Percentiles rank a stretch among this genome's conserved stretches.
Conservation (phyloP, 1,140 invertebrate species). For the Cepaea nemoralis region DNA sequence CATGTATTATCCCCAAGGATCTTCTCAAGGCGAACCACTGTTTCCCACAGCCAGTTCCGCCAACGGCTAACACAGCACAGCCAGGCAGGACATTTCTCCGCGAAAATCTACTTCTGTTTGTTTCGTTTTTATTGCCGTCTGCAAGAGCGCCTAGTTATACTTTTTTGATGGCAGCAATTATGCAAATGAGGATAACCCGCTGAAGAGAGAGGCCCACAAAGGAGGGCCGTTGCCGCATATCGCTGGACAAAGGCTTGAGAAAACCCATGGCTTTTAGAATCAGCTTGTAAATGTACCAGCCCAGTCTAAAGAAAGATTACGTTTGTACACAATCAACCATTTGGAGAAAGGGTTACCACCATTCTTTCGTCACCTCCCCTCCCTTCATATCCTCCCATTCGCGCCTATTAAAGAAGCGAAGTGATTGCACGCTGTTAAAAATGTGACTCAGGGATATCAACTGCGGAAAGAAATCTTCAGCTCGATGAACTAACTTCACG, state of each 20-base stretch:
- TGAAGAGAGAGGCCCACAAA: conserved; percentile 9
- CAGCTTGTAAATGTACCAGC: conserved; percentile 1
- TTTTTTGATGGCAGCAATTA: conserved; percentile 28
- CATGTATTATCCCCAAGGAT: conserved; percentile 3
- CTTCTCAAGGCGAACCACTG: neutral
- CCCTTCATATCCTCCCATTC: no score
- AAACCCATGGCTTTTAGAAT: conserved; percentile 12
- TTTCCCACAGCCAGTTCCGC: neutral
- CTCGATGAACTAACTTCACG: no score
- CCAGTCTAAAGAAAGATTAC: neutral
- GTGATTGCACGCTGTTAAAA: neutral
- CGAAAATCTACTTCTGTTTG: conserved; percentile 21
- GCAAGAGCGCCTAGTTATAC: conserved; percentile 19
- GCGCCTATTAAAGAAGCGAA: neutral
- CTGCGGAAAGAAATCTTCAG: neutral
- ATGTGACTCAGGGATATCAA: neutral
- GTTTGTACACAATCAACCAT: neutral
- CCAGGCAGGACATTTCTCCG: neutral
- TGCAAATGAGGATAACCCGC: conserved; percentile 25
- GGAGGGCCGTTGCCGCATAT: neutral
- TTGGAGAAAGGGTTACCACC: neutral
- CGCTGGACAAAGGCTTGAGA: conserved; percentile 6
- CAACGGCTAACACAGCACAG: neutral
- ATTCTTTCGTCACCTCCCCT: neutral
- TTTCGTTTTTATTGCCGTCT: conserved; percentile 28